Base-by-base conservation (phyloP, 2,113 vertebrate genomes). In the Epinephelus fuscoguttatus region DNA sequence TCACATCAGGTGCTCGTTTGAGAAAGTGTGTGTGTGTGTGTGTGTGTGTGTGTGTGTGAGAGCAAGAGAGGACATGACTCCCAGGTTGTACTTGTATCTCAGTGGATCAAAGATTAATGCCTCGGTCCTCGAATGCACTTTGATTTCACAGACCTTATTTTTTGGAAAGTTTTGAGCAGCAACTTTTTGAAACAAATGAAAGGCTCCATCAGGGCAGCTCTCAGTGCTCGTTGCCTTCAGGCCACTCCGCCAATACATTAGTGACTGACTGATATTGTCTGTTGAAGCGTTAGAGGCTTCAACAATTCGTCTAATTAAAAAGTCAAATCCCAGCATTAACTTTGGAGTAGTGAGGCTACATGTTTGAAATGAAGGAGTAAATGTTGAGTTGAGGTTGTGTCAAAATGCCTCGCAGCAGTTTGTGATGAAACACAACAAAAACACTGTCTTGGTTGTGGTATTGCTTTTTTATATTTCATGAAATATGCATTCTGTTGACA, bases 401-500 rank as follows among this genome's bases (percentile, higher is more conserved):
- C 27, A 61, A 33, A 61, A 30, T 47, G 23, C 27, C 63, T 67
- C 7, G 3, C 40, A 33, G 27, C 15, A 61, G 17, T 21, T 33
- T 62, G 23, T 78, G 75, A 77, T 53, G 67, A 80, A 75, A 77
- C 68, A 87, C 18, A 59, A 15, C 7, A 49, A 76, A 77, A 55
- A 82, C 19, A 75, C 61, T 23, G 37, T 10, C 50, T 75, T 81
- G 49, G 68, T 53, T 75, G 57, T 82, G 71, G 62, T 67, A 33
- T 77, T 85, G 30, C 42, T 63, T 37, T 70, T 45, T 45, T 45
- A 88, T 90, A 84, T 73, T 42, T 88, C 75, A 89, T 87, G 59
- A 91, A 86, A 89, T 89, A 88, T 86, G 84, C 69, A 87, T 83
- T 70, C 25, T 73, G 42, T 73, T 80, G 66, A 72, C 42, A 68